These are phyloP conservation scores for Tympanuchus pallidicinctus DNA, from an alignment of 2,113 vertebrate species.

Conservation along the genomic window DNA sequence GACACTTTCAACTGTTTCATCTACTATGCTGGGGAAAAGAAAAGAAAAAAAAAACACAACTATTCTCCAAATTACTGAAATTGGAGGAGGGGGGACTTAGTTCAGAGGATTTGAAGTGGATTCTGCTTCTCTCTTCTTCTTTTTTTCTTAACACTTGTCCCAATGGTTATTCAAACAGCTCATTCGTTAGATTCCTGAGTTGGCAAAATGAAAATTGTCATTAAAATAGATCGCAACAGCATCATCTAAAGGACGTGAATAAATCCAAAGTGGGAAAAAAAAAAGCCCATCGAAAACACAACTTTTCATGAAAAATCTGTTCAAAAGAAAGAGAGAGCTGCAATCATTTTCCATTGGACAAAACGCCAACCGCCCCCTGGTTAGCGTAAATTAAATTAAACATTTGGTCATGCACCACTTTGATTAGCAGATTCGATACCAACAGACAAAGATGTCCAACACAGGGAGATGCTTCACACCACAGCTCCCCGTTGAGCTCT, in stretches of 20 bases:
- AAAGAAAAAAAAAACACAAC: background rate
- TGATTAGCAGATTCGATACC: constrained; percentile 24
- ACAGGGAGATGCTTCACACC: background rate
- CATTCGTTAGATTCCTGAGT: background rate
- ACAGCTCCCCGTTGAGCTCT: background rate
- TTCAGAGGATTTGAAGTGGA: constrained; percentile 17
- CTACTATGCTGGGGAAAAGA: background rate
- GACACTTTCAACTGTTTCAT: constrained; percentile 63
- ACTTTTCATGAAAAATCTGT: constrained; percentile 16
- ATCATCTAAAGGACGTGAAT: background rate
- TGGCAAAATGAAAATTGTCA: background rate
- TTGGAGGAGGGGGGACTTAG: background rate
- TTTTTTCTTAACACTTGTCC: background rate
- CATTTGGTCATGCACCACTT: constrained; percentile 11
- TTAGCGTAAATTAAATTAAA: background rate
- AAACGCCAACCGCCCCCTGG: background rate
- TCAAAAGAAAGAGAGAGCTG: background rate
- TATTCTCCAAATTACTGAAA: constrained; percentile 23
- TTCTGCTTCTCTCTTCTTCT: background rate
- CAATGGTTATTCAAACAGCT: constrained; percentile 29
- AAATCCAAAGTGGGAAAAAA: background rate
- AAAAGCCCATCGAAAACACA: background rate
- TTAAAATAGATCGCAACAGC: background rate
- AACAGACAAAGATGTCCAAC: background rate
- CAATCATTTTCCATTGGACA: background rate